Evolutionary conservation across 2,797 vertebrate genomes (phyloP).

Genomic region (Vultur gryphus): DNA sequence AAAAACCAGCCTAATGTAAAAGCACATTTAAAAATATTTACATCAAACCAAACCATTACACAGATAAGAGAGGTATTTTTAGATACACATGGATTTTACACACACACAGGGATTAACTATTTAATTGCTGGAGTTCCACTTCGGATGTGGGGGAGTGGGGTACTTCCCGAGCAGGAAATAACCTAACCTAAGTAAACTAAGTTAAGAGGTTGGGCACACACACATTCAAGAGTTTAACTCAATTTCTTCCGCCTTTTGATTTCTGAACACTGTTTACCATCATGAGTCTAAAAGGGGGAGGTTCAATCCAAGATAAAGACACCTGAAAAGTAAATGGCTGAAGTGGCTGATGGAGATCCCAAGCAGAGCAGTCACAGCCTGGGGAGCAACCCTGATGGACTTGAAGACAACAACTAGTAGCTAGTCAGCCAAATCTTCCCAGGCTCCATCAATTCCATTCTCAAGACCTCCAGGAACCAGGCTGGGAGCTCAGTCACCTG

Average conservation of each 20-base stretch:
- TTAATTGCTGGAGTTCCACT: not conserved
- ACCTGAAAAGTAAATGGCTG: not conserved
- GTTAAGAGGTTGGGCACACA: not conserved
- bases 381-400: fast-evolving
- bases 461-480: not conserved
- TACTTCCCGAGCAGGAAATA: not conserved
- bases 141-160: not conserved
- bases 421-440: not conserved
- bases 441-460: not conserved
- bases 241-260: not conserved
- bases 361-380: not conserved
- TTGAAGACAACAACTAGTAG: not conserved
- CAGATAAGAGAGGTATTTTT: not conserved
- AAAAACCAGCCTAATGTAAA: not conserved
- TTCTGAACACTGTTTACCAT: not conserved
- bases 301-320: not conserved
- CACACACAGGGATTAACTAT: not conserved
- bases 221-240: not conserved
- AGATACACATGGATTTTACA: not conserved
- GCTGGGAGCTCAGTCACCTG: not conserved
- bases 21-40: not conserved
- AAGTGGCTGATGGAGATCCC: not conserved
- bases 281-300: not conserved
- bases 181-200: not conserved
- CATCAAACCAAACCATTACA: not conserved